Conservation (phyloP, 2,888 invertebrate genomes). For the Orchesellides sinensis region DNA sequence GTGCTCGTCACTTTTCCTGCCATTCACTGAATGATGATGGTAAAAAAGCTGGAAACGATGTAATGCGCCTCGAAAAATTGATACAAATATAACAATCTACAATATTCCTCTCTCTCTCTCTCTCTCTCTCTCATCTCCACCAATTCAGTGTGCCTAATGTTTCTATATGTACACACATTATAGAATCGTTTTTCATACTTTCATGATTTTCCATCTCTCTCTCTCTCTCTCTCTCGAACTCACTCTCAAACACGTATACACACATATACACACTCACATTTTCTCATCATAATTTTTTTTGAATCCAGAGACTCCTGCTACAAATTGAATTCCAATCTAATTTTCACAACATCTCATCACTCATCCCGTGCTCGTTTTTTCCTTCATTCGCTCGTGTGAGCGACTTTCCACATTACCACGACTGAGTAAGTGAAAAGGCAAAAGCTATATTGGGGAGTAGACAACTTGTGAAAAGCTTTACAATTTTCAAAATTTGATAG, state of each 20-base stretch:
- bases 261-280: conserved; percentile 45
- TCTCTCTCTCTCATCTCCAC: too few species aligned
- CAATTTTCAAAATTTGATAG: conserved; percentile 26
- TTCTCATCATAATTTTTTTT: conserved; percentile 62
- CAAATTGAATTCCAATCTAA: conserved; percentile 69
- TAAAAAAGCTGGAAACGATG: conserved; percentile 25
- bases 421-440: conserved; percentile 25
- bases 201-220: conserved; percentile 58
- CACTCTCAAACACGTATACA: conserved; percentile 5
- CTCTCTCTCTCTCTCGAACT: conserved; percentile 29
- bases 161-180: neutral
- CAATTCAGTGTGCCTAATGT: too few species aligned
- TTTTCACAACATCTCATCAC: conserved; percentile 68
- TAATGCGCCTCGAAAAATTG: conserved; percentile 33
- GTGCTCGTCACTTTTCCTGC: neutral
- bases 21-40: conserved; percentile 3
- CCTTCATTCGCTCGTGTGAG: conserved; percentile 13
- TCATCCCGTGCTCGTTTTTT: conserved; percentile 56
- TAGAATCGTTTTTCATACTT: conserved; percentile 10
- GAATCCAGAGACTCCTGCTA: conserved; percentile 60
- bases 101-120: neutral
- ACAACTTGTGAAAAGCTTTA: conserved; percentile 8
- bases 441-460: neutral
- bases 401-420: conserved; percentile 62
- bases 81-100: conserved; percentile 37